Conservation (phyloP, 2,113 vertebrate genomes). For the Empidonax traillii region DNA sequence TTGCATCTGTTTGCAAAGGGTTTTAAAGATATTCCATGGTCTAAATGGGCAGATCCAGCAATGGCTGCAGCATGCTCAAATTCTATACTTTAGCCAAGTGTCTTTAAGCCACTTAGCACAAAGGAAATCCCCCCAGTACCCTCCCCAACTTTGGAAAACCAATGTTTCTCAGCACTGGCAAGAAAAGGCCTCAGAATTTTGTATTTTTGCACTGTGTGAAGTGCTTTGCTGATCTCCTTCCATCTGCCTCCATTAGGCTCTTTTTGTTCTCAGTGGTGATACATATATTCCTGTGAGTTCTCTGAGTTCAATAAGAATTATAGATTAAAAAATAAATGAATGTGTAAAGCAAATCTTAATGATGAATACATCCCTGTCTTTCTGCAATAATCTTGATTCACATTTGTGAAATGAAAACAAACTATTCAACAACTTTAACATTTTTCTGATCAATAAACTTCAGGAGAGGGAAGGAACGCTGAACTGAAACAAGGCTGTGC, state of each 20-base stretch:
- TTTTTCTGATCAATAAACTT: slow-evolving; percentile 43
- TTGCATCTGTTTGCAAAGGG: background rate
- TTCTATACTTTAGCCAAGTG: background rate
- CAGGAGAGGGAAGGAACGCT: background rate
- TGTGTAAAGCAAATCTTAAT: slow-evolving; percentile 57
- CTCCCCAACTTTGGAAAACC: background rate
- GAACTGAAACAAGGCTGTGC: slow-evolving; percentile 31
- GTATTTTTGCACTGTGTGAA: background rate
- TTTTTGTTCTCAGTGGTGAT: slow-evolving; percentile 37
- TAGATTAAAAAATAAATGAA: slow-evolving; percentile 66
- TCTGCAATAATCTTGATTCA: slow-evolving; percentile 33
- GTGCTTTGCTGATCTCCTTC: background rate
- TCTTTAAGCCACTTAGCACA: fast-evolving
- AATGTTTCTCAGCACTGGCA: background rate
- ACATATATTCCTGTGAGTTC: slow-evolving; percentile 16
- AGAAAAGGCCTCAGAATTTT: background rate
- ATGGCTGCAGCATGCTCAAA: background rate
- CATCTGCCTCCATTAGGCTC: slow-evolving; percentile 16
- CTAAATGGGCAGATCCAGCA: background rate
- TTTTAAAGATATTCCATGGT: background rate
- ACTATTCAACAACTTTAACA: slow-evolving; percentile 47
- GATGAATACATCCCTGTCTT: slow-evolving; percentile 40
- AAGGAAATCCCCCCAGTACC: background rate
- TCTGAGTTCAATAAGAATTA: slow-evolving; percentile 60
- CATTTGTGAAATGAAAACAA: slow-evolving; percentile 55